phyloP scores from a whole-genome alignment of 2,888 invertebrate species.

The Athalia cordata region DNA sequence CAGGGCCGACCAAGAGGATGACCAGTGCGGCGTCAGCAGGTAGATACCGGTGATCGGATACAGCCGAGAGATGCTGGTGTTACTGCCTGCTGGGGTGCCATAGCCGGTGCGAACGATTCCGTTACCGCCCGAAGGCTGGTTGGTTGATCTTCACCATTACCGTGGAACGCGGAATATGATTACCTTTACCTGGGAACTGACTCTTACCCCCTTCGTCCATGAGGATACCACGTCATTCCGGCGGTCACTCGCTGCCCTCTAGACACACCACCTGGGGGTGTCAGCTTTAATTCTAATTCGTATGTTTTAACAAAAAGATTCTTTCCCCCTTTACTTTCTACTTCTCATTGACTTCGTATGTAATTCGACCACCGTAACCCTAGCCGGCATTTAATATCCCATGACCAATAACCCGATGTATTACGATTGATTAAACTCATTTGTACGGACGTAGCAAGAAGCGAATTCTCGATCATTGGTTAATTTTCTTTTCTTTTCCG shows the following conservation, averaged over 20 bases:
- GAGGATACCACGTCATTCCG: constrained; percentile 23
- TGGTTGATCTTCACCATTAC: constrained; percentile 64
- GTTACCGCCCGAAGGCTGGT: constrained; percentile 70
- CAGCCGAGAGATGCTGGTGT: neutral
- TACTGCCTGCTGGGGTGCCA: neutral
- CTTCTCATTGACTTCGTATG: constrained; percentile 25
- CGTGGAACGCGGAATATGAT: constrained; percentile 72
- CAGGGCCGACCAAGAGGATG: constrained; percentile 30
- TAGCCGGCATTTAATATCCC: constrained; percentile 22
- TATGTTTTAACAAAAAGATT: neutral
- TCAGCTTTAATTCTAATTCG: neutral
- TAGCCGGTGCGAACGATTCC: constrained; percentile 51
- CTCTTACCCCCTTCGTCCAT: constrained; percentile 29
- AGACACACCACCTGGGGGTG: neutral
- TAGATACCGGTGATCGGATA: constrained; percentile 21
- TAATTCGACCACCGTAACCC: neutral
- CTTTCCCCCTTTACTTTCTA: neutral
- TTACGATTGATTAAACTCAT: no score
- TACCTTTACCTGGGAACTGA: constrained; percentile 64
- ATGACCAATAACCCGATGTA: constrained; percentile 16
- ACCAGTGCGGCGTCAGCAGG: constrained; percentile 20
- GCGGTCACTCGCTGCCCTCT: constrained; percentile 7
- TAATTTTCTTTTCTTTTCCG: neutral
- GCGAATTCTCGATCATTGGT: no score
- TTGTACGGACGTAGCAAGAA: no score